A percentile compares a stretch with the other conserved stretches of the same genome.
phyloP scores from a whole-genome alignment of 92 coral and sea anemone species.

The Heliopora coerulea region DNA sequence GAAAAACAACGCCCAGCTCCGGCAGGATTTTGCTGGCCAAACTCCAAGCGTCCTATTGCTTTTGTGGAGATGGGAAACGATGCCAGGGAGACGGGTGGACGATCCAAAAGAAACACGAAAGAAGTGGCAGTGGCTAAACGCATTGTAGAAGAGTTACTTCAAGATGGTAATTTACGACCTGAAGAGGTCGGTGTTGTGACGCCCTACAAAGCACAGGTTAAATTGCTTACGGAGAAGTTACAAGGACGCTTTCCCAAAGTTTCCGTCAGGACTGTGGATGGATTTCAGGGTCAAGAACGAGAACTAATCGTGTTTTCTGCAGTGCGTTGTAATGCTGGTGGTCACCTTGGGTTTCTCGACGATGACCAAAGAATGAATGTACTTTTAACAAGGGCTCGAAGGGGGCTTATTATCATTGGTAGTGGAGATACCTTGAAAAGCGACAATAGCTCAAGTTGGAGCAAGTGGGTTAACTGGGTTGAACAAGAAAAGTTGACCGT shows the following conservation, averaged over 20 bases:
- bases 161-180: constrained; percentile 40
- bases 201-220: constrained; percentile 64
- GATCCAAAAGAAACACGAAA: constrained; percentile 57
- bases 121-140: constrained; percentile 52
- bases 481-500: constrained; percentile 10
- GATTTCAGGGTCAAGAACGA: constrained; percentile 85
- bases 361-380: constrained; percentile 72
- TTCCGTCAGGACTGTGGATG: constrained; percentile 74
- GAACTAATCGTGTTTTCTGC: constrained; percentile 79
- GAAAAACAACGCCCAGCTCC: constrained; percentile 59
- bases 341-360: constrained; percentile 65
- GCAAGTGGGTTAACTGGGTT: constrained; percentile 64
- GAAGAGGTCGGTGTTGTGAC: constrained; percentile 63
- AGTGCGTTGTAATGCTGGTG: constrained; percentile 75
- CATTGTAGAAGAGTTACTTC: constrained; percentile 48
- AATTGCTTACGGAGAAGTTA: constrained; percentile 30
- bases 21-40: constrained; percentile 65
- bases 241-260: constrained; percentile 35
- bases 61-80: constrained; percentile 55
- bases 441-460: constrained; percentile 58
- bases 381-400: constrained; percentile 71
- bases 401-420: constrained; percentile 72
- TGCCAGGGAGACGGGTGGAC: constrained; percentile 48
- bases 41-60: constrained; percentile 51
- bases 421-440: constrained; percentile 50